These are phyloP conservation scores for Champsocephalus esox DNA, from an alignment of 2,797 vertebrate genomes.

Conservation along the genomic window DNA sequence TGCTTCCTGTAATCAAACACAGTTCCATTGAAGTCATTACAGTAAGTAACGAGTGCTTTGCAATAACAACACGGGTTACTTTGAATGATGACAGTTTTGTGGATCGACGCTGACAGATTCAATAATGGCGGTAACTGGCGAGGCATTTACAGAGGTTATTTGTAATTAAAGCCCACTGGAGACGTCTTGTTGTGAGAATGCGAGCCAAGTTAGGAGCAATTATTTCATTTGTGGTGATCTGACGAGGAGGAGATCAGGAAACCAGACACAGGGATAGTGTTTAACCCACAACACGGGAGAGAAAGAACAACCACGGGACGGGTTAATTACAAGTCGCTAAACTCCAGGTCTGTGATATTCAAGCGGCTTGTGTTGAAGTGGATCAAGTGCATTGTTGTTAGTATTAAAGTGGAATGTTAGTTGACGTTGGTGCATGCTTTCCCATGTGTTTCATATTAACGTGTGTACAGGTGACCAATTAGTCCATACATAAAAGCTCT, in stretches of 20 bases:
- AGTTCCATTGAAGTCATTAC: conserved; percentile 75
- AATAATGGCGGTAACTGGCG: conserved; percentile 75
- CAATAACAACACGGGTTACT: conserved; percentile 62
- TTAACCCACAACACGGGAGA: conserved; percentile 37
- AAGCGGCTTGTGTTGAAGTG: background rate
- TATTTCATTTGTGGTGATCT: conserved; percentile 61
- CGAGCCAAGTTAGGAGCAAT: conserved; percentile 55
- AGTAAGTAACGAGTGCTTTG: conserved; percentile 70
- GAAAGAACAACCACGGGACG: background rate
- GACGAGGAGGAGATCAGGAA: conserved; percentile 46
- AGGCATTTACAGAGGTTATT: conserved; percentile 67
- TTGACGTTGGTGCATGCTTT: background rate
- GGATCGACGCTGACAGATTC: conserved; percentile 69
- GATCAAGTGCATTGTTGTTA: conserved; percentile 6
- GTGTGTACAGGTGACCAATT: background rate
- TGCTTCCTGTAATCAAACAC: conserved; percentile 77
- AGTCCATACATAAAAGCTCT: background rate
- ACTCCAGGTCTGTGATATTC: conserved; percentile 9
- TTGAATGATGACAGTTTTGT: conserved; percentile 71
- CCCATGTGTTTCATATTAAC: background rate
- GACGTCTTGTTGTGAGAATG: conserved; percentile 61
- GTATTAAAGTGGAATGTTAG: background rate
- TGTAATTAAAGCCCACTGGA: conserved; percentile 76
- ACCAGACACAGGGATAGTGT: conserved; percentile 35
- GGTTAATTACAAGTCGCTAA: conserved; percentile 44